Base-by-base conservation (phyloP, 2,797 vertebrate species). In the Argya squamiceps region DNA sequence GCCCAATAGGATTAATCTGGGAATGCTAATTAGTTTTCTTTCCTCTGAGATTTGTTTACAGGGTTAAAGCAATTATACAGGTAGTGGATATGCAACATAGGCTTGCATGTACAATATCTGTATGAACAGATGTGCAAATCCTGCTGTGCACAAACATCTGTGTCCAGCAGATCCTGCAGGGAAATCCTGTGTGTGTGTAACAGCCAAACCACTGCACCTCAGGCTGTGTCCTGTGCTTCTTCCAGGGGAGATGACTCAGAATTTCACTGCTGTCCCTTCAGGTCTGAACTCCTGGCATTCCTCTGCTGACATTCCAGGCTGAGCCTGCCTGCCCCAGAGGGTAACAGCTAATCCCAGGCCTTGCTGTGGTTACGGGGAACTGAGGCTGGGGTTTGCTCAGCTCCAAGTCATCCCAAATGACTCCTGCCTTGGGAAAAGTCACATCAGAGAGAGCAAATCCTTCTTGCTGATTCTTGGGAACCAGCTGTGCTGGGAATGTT, bases 91-190 rank as follows among this genome's bases (percentile, higher is more conserved):
- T 77, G 47, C 46, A 23, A n/a, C 44, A 27, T 2, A 8, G 12
- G 23, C 20, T 50, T 1, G 1, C 34, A 10, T 32, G 22, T 19
- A 4, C 20, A 58, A 1, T 37, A 13, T 74, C 0, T 39, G 0
- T 47, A 7, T 15, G 43, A 55, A 14, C 34, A 67, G n/a, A 50
- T 85, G 37, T 83, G 30, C 71, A 69, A 50, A n/a, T 43, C 3
- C 37, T 11, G n/a, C 5, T 70, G 36, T 9, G 1, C 24, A 13
- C 24, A 68, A 30, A 78, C 19, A 26, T 78, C 46, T 65, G 63
- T 32, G 32, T 74, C 23, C 37, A 20, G 47, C 49, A 73, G 37
- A n/a, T 56, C 20, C 26, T 67, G 37, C 67, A 39, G 75, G 71
- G 62, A 17, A 56, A 34, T 36, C 47, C 41, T 59, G 39, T 82